These are phyloP conservation scores for Albula goreensis DNA, from an alignment of 2,113 vertebrate genomes.

Conservation along the genomic window DNA sequence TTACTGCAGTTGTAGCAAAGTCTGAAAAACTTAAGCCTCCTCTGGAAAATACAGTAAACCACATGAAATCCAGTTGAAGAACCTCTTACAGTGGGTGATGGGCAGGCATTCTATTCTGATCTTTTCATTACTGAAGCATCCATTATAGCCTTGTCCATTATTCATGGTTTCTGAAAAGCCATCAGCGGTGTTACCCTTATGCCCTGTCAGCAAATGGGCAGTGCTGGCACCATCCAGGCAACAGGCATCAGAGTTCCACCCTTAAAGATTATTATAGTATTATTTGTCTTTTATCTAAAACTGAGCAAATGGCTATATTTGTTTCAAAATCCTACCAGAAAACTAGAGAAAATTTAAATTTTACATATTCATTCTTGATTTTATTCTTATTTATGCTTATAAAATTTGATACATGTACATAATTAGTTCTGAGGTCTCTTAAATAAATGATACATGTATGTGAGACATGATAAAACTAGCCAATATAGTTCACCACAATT, in stretches of 20 bases:
- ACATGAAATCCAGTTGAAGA: background rate
- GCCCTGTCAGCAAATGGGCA: background rate
- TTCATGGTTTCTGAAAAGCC: slow-evolving; percentile 42
- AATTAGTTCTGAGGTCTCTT: too few relatives aligned
- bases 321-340: background rate
- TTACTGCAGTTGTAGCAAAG: background rate
- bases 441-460: too few relatives aligned
- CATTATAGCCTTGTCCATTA: slow-evolving; percentile 49
- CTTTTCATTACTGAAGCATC: slow-evolving; percentile 44
- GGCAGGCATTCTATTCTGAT: slow-evolving; percentile 34
- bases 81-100: slow-evolving; percentile 13
- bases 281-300: background rate
- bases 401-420: too few relatives aligned
- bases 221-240: slow-evolving; percentile 7
- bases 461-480: too few relatives aligned
- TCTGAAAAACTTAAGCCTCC: background rate
- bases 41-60: background rate
- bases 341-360: background rate
- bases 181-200: slow-evolving; percentile 20
- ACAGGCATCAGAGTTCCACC: background rate
- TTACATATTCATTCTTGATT: too few relatives aligned
- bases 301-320: too few relatives aligned
- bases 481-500: too few relatives aligned
- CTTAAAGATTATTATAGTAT: background rate
- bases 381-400: too few relatives aligned